Evolutionary conservation across 2,797 vertebrate species (phyloP).

Genomic region (Sphenopsis melanotis): DNA sequence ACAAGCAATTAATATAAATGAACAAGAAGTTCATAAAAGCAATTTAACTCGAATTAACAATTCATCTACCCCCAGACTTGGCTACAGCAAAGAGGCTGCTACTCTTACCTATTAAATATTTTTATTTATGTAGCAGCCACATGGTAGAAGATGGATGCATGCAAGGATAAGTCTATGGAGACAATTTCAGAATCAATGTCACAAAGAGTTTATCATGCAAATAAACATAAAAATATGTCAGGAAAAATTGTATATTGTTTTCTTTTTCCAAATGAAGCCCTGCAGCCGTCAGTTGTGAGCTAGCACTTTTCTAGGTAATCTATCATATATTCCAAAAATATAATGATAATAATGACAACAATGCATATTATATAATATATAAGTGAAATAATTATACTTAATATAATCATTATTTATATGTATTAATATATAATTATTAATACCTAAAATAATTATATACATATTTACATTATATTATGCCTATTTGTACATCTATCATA

Average conservation of each 20-base stretch:
- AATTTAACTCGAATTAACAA: constrained; percentile 54
- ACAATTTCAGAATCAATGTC: neutral
- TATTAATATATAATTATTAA: too few relatives aligned
- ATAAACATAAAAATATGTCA: neutral
- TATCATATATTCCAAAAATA: neutral
- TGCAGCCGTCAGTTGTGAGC: neutral
- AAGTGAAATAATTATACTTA: neutral
- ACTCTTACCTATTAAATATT: neutral
- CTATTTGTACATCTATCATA: neutral
- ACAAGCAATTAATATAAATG: constrained; percentile 58
- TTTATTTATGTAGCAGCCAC: neutral
- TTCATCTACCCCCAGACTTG: neutral
- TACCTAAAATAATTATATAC: neutral
- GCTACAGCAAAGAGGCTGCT: neutral
- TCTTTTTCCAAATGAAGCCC: neutral
- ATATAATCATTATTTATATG: too few relatives aligned
- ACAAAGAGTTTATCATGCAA: neutral
- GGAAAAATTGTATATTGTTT: neutral
- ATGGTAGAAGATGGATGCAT: neutral
- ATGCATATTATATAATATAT: too few relatives aligned
- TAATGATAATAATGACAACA: too few relatives aligned
- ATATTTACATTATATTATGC: neutral
- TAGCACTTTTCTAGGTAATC: neutral
- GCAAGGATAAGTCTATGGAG: neutral
- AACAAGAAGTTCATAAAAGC: constrained; percentile 54